Conservation (phyloP, 2,113 vertebrate genomes). For the Micromys minutus region DNA sequence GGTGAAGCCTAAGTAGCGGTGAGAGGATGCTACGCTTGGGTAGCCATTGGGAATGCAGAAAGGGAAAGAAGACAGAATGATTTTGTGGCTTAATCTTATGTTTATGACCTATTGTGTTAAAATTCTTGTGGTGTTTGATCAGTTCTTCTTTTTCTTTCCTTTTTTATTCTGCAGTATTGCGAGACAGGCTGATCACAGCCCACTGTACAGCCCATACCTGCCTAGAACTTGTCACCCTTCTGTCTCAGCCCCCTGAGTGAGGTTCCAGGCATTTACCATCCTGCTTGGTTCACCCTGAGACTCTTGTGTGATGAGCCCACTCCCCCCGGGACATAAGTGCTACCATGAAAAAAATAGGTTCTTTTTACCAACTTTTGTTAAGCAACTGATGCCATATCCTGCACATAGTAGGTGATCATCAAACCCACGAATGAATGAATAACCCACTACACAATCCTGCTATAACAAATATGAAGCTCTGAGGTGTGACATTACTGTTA, state of each 20-base stretch:
- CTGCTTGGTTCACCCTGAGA: not conserved
- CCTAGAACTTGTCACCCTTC: not conserved
- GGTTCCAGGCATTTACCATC: too few relatives aligned
- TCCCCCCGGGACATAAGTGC: not conserved
- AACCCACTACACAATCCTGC: not conserved
- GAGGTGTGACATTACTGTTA: not conserved
- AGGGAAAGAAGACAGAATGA: conserved; percentile 13
- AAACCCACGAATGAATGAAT: not conserved
- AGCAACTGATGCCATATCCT: not conserved
- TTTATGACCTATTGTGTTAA: not conserved
- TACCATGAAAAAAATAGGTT: not conserved
- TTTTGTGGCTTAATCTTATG: not conserved
- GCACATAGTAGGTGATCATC: not conserved
- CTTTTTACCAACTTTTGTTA: conserved; percentile 2
- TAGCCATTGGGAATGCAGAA: not conserved
- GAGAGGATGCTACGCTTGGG: not conserved
- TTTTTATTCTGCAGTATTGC: not conserved
- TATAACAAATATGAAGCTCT: not conserved
- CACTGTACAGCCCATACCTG: not conserved
- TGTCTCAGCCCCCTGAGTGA: not conserved
- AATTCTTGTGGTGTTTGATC: not conserved
- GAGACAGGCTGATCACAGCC: not conserved
- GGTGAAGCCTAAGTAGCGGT: not conserved
- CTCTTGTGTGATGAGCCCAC: not conserved
- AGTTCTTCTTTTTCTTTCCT: not conserved